Evolutionary conservation across 2,113 vertebrate genomes (phyloP).

Genomic region (Arothron firmamentum): DNA sequence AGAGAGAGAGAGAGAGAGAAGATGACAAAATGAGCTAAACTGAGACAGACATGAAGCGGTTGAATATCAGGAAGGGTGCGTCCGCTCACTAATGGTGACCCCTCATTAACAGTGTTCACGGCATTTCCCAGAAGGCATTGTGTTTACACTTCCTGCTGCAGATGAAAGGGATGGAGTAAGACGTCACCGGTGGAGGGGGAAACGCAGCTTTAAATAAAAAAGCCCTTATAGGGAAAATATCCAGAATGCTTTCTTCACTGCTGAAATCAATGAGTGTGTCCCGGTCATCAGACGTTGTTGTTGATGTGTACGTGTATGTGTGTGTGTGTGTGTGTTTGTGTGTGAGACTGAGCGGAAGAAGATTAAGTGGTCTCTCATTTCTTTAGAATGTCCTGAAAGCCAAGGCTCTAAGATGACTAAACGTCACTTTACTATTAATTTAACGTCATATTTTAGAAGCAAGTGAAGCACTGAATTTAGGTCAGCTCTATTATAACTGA

Average conservation of each 20-base stretch:
- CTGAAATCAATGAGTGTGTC: background rate
- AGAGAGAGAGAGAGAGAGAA: background rate
- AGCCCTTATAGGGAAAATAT: constrained; percentile 27
- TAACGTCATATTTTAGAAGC: too few relatives aligned
- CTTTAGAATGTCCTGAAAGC: too few relatives aligned
- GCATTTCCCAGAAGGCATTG: constrained; percentile 67
- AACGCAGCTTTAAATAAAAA: constrained; percentile 32
- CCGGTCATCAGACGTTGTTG: too few relatives aligned
- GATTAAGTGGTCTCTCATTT: too few relatives aligned
- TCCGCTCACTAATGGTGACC: constrained; percentile 51
- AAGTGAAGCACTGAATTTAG: too few relatives aligned
- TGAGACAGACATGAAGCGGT: background rate
- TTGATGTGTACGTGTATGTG: too few relatives aligned
- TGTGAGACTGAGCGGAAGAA: too few relatives aligned
- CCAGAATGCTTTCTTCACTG: constrained; percentile 16
- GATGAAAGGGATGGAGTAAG: constrained; percentile 49
- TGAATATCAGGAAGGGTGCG: constrained; percentile 74
- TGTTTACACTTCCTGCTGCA: constrained; percentile 67
- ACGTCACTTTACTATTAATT: too few relatives aligned
- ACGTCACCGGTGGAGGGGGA: constrained; percentile 9
- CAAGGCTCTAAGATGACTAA: too few relatives aligned
- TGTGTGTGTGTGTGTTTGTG: too few relatives aligned
- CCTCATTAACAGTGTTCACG: constrained; percentile 39
- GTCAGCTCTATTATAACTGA: too few relatives aligned
- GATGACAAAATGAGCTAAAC: background rate